Evolutionary conservation across 2,888 invertebrate genomes (phyloP).

Genomic region (Micropterix aruncella): DNA sequence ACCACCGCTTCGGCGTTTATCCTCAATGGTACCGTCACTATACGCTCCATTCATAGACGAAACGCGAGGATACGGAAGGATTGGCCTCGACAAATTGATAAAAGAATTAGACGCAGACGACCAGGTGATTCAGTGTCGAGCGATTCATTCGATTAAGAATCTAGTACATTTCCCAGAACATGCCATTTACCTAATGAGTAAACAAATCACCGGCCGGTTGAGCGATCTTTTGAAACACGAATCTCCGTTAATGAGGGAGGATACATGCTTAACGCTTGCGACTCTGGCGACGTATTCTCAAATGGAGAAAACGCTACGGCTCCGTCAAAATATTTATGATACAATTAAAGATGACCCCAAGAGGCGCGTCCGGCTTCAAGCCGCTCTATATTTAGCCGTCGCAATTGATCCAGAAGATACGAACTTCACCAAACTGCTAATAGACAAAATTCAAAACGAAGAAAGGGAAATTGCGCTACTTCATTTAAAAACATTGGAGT

Average conservation of each 20-base stretch:
- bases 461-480: conserved; percentile 23
- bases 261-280: conserved; percentile 23
- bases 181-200: not conserved
- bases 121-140: conserved; percentile 23
- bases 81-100: conserved; percentile 23
- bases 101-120: conserved; percentile 24
- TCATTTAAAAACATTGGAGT: conserved; percentile 23
- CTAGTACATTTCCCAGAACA: conserved; percentile 17
- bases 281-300: conserved; percentile 22
- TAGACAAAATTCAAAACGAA: conserved; percentile 28
- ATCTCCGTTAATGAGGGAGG: conserved; percentile 26
- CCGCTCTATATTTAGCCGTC: not conserved
- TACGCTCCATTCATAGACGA: conserved; percentile 26
- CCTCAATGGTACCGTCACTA: conserved; percentile 28
- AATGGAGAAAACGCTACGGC: conserved; percentile 15
- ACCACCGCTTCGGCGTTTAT: conserved; percentile 16
- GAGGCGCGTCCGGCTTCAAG: not conserved
- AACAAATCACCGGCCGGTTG: too few relatives aligned
- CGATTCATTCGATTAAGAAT: conserved; percentile 26
- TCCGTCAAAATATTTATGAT: conserved; percentile 18
- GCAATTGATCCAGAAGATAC: not conserved
- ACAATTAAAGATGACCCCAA: not conserved
- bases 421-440: conserved; percentile 20
- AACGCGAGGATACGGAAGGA: conserved; percentile 25
- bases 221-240: conserved; percentile 23